These are phyloP conservation scores for Acleris laterana DNA, from an alignment of 2,888 invertebrate genomes.

Conservation along the genomic window DNA sequence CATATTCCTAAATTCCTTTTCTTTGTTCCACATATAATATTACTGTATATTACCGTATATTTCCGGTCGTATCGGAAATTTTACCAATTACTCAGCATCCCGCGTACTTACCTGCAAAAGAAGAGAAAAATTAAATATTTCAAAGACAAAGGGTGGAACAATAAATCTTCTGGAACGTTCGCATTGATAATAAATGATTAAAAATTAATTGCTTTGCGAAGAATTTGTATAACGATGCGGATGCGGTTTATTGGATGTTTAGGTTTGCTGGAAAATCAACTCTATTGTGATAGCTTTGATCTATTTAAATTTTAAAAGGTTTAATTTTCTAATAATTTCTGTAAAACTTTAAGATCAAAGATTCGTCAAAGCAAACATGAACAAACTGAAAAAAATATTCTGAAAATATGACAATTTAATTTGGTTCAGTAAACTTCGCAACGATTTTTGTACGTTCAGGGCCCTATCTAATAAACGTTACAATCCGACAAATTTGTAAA, in stretches of 20 bases:
- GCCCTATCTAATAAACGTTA: no score
- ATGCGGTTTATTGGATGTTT: conserved; percentile 1
- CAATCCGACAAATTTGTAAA: no score
- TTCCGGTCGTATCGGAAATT: conserved; percentile 25
- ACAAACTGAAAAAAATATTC: no score
- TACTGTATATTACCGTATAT: conserved; percentile 16
- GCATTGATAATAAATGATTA: conserved; percentile 56
- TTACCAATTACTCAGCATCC: conserved; percentile 38
- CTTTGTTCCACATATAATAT: conserved; percentile 16
- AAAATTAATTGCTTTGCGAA: conserved; percentile 65
- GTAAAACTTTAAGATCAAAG: no score
- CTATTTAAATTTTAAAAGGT: not conserved
- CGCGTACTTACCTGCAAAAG: conserved; percentile 70
- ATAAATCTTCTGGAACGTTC: conserved; percentile 19
- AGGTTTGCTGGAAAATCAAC: not conserved
- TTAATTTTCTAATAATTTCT: no score
- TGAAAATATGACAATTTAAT: no score
- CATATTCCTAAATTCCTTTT: conserved; percentile 25
- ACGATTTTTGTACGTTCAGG: no score
- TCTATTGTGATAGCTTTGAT: not conserved
- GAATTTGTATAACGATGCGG: conserved; percentile 55
- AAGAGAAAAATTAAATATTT: conserved; percentile 39
- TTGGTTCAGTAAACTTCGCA: no score
- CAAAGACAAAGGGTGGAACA: conserved; percentile 18
- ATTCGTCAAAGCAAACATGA: no score